Evolutionary conservation across 2,797 vertebrate species (phyloP).

Genomic region (Siniperca obscura): DNA sequence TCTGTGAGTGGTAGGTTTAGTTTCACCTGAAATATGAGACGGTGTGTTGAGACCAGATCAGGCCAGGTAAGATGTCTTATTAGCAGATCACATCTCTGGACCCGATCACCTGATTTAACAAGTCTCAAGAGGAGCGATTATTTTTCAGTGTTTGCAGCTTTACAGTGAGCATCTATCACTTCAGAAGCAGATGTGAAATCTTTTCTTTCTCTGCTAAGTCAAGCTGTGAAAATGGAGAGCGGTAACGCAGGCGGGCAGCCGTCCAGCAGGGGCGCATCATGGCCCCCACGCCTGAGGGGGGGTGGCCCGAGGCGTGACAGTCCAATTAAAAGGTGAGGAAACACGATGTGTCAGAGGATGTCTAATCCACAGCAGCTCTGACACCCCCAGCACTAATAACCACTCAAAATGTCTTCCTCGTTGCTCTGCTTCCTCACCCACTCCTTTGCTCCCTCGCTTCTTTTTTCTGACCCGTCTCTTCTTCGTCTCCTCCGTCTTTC

Average conservation of each 20-base stretch:
- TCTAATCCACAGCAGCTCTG: constrained; percentile 36
- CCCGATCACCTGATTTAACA: background rate
- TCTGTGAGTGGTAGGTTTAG: too few species aligned
- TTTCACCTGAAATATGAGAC: background rate
- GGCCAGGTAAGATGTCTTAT: background rate
- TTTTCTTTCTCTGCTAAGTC: constrained; percentile 1
- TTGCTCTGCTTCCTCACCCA: background rate
- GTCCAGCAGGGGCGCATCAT: constrained; percentile 18
- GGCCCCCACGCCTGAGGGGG: constrained; percentile 17
- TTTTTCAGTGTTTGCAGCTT: background rate
- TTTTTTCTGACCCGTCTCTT: background rate
- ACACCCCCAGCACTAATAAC: constrained; percentile 40
- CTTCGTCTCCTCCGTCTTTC: background rate
- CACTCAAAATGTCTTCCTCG: constrained; percentile 43
- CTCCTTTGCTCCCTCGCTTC: background rate
- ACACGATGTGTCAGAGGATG: constrained; percentile 57
- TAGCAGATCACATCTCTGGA: background rate
- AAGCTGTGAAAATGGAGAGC: background rate
- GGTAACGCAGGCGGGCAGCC: constrained; percentile 2
- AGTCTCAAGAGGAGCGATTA: too few species aligned
- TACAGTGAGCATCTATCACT: background rate
- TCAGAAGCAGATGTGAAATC: background rate
- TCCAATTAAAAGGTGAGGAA: constrained; percentile 71
- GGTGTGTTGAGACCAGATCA: background rate
- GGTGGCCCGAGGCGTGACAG: constrained; percentile 53